phyloP scores from a whole-genome alignment of 2,888 invertebrate genomes.

The Leucozona laternaria region DNA sequence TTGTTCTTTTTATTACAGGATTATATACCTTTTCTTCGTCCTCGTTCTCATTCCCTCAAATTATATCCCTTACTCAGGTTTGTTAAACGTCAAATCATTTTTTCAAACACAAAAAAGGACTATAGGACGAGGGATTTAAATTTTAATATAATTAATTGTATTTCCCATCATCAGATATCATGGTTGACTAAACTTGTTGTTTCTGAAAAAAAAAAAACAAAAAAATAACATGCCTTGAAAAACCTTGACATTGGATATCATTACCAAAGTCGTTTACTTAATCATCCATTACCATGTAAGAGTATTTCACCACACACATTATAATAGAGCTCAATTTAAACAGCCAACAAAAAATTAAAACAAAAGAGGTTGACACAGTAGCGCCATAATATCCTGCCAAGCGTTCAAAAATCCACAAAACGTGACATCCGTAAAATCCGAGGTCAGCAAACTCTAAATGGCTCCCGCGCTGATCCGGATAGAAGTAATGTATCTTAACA shows the following conservation, averaged over 20 bases:
- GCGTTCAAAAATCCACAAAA: constrained; percentile 45
- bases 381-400: constrained; percentile 15
- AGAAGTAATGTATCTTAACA: constrained; percentile 50
- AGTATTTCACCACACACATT: constrained; percentile 27
- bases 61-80: constrained; percentile 8
- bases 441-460: constrained; percentile 60
- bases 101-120: neutral
- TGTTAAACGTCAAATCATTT: constrained; percentile 44
- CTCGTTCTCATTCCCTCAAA: neutral
- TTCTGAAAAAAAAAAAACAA: neutral
- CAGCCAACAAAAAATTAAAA: constrained; percentile 26
- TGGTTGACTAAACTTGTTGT: constrained; percentile 43
- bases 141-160: constrained; percentile 69
- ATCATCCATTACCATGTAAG: constrained; percentile 49
- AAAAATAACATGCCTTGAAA: neutral
- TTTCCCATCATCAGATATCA: constrained; percentile 37
- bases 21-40: constrained; percentile 10
- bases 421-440: constrained; percentile 58
- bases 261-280: constrained; percentile 51
- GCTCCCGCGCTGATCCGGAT: constrained; percentile 49
- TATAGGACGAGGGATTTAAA: constrained; percentile 44
- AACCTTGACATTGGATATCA: constrained; percentile 28
- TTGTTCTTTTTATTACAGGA: constrained; percentile 13
- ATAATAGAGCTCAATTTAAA: constrained; percentile 45
- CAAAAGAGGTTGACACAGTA: constrained; percentile 17